phyloP scores from a whole-genome alignment of 2,797 vertebrate genomes.

The Sebastes miniatus region DNA sequence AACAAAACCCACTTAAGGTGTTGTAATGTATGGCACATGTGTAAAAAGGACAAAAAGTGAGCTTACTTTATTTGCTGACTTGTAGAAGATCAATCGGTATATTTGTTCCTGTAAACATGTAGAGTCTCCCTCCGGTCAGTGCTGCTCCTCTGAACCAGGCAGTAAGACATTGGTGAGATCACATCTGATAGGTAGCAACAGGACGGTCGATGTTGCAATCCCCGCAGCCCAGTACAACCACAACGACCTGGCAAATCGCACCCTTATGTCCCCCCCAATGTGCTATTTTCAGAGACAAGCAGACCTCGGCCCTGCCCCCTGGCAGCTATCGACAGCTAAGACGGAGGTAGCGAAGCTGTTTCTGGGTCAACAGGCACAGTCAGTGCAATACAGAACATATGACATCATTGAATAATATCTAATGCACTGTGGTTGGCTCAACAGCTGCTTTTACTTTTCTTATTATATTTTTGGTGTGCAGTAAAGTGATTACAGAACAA shows the following conservation, averaged over 20 bases:
- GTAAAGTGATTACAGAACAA: not conserved
- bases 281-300: constrained; percentile 80
- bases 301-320: constrained; percentile 19
- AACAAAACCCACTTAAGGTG: not conserved
- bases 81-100: not conserved
- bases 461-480: not conserved
- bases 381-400: not conserved
- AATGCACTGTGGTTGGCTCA: not conserved
- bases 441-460: not conserved
- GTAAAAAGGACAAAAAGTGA: not conserved
- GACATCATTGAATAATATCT: not conserved
- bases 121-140: not conserved
- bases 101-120: constrained; percentile 11
- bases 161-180: constrained; percentile 22
- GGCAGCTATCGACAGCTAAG: constrained; percentile 1
- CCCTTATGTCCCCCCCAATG: constrained; percentile 57
- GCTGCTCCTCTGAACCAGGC: not conserved
- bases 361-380: constrained; percentile 13
- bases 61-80: constrained; percentile 27
- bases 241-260: not conserved
- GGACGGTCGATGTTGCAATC: constrained; percentile 71
- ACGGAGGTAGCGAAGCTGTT: not conserved
- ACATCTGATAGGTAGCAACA: constrained; percentile 53
- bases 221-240: constrained; percentile 21
- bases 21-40: not conserved